Percentiles rank a stretch among this genome's conserved stretches.
These are phyloP conservation scores for Lordiphosa fenestrarum DNA, from an alignment of 2,888 invertebrate species.

Conservation along the genomic window DNA sequence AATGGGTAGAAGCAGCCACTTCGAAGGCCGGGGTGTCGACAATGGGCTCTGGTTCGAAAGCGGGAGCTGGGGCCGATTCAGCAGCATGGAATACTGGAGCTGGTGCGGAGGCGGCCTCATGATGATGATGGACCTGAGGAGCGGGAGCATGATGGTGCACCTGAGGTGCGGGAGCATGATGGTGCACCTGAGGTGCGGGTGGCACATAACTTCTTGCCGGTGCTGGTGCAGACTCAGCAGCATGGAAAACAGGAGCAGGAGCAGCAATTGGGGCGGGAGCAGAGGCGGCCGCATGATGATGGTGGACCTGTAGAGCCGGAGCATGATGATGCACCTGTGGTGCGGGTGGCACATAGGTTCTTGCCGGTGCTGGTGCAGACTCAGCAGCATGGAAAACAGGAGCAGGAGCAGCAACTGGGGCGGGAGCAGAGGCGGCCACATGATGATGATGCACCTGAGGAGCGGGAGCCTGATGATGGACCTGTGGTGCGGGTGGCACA, in stretches of 20 bases:
- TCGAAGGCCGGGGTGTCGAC: conserved; percentile 28
- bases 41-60: conserved; percentile 28
- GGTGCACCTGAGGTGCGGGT: conserved; percentile 11
- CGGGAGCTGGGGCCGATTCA: conserved; percentile 44
- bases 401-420: conserved; percentile 9
- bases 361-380: conserved; percentile 23
- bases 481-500: conserved; percentile 18
- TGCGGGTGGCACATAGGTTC: conserved; percentile 18
- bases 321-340: conserved; percentile 43
- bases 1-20: conserved; percentile 45
- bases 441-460: conserved; percentile 38
- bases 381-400: conserved; percentile 13
- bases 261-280: conserved; percentile 26
- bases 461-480: conserved; percentile 21
- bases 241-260: conserved; percentile 23
- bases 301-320: conserved; percentile 30
- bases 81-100: conserved; percentile 11
- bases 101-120: conserved; percentile 23
- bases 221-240: conserved; percentile 24
- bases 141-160: conserved; percentile 38
- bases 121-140: conserved; percentile 30
- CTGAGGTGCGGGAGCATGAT: conserved; percentile 30
- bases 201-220: conserved; percentile 19
- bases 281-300: conserved; percentile 47
- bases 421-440: conserved; percentile 24